Evolutionary conservation across 2,797 vertebrate species (phyloP), one percentile per base, ranked within the genome.

Genomic region (Oophaga sylvatica): DNA sequence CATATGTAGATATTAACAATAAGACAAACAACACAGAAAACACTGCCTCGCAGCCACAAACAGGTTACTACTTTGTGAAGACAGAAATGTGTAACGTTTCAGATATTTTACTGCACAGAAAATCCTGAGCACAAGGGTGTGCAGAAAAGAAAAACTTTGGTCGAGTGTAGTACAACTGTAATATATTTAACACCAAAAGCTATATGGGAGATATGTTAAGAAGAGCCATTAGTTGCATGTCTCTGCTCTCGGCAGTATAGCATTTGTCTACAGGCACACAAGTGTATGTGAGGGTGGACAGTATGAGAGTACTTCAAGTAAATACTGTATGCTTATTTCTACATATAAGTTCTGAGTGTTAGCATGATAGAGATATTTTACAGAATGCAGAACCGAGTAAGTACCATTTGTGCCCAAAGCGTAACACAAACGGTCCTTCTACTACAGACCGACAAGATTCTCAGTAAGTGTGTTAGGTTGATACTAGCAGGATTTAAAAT

Each of bases 81-180:
- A 81, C 56, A 85, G 92, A 92, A 92, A 92, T 78, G 5, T 73
- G 26, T 11, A 91, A 80, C 71, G 87, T 63, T 78, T 91, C 71
- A 81, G 53, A 65, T 15, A 80, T 91, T 80, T 73, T 63, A 81
- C 91, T 90, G 90, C 89, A 93, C 85, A 92, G 90, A 91, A 91
- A 92, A 89, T 93, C 93, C 94, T 95, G 94, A 93, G 94, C 93
- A 93, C 89, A 91, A 91, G 92, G 88, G 76, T 90, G 60, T 93
- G 87, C 90, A 89, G 45, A 93, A 90, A 90, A 93, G 90, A 91
- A 93, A 92, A 92, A 92, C 94, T 95, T 95, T 95, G 94, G 94
- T 95, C 94, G 94, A 92, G 90, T 92, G 90, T 90, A 90, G 91
- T 91, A 89, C 92, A 53, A 53, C 9, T 53, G 48, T 53, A 53